Evolutionary conservation across 2,888 invertebrate genomes (phyloP).

Genomic region (Zhuqinia jingwanae): DNA sequence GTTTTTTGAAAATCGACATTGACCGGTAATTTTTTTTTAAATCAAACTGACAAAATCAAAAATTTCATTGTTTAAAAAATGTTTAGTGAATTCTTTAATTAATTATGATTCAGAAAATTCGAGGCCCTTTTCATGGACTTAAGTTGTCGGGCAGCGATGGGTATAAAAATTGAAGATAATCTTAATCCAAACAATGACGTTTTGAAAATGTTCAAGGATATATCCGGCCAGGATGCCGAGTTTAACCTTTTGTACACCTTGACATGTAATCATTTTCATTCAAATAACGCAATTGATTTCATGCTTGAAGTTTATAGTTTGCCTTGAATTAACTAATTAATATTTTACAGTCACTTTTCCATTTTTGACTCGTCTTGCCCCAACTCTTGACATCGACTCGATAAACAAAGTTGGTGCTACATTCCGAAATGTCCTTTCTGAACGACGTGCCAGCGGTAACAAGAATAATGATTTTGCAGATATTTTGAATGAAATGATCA

Average conservation of each 20-base stretch:
- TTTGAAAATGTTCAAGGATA: conserved; percentile 67
- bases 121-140: conserved; percentile 67
- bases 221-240: conserved; percentile 66
- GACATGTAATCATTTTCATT: conserved; percentile 68
- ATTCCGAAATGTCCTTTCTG: conserved; percentile 62
- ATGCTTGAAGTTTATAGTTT: not conserved
- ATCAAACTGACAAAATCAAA: no score
- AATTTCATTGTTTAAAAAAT: no score
- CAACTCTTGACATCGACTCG: conserved; percentile 59
- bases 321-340: not conserved
- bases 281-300: no score
- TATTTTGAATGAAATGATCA: conserved; percentile 71
- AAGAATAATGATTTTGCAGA: conserved; percentile 74
- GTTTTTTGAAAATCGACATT: conserved; percentile 48
- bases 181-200: conserved; percentile 70
- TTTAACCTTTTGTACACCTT: conserved; percentile 69
- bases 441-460: conserved; percentile 52
- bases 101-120: conserved; percentile 42
- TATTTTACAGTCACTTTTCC: conserved; percentile 67
- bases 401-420: conserved; percentile 63
- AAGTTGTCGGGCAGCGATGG: conserved; percentile 71
- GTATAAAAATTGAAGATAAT: conserved; percentile 69
- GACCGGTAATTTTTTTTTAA: conserved; percentile 34
- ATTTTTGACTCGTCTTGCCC: conserved; percentile 64
- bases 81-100: no score